phyloP scores from a whole-genome alignment of 30 jellyfish, hydroid and myxozoan genomes.

The Hydractinia symbiolongicarpus region DNA sequence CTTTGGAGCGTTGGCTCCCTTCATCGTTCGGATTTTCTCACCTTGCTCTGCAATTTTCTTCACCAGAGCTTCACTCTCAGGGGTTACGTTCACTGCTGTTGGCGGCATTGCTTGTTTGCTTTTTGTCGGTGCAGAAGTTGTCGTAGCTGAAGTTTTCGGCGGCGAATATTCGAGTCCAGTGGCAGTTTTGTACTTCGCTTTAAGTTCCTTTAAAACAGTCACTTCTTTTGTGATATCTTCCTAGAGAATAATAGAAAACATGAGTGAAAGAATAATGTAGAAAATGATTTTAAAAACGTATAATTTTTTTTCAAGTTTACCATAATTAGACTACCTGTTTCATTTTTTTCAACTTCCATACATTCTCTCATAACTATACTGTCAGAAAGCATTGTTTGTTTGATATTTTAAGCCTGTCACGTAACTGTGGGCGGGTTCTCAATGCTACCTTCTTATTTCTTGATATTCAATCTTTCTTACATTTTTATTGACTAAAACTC shows the following conservation, averaged over 20 bases:
- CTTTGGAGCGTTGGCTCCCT: constrained; percentile 61
- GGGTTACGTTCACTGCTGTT: constrained; percentile 1
- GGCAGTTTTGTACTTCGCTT: constrained; percentile 55
- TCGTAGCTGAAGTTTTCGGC: constrained; percentile 29
- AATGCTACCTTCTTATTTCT: too few species aligned
- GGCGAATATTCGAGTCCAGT: constrained; percentile 71
- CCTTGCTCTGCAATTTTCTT: constrained; percentile 79
- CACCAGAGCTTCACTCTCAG: constrained; percentile 41
- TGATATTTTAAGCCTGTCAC: too few species aligned
- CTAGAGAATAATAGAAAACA: constrained; percentile 21
- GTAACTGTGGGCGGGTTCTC: too few species aligned
- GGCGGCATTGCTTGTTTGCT: constrained; percentile 50
- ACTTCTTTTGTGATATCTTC: constrained; percentile 59
- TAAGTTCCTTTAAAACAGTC: constrained; percentile 41
- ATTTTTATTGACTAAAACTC: too few species aligned
- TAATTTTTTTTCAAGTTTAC: background rate
- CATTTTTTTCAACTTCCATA: too few species aligned
- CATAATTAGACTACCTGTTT: too few species aligned
- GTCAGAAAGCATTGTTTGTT: too few species aligned
- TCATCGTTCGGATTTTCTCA: constrained; percentile 52
- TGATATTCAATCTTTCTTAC: too few species aligned
- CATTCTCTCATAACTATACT: too few species aligned
- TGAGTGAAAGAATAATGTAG: background rate
- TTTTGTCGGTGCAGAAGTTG: constrained; percentile 25
- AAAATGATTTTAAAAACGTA: background rate